Conservation (phyloP, 2,113 vertebrate genomes). For the Psittacula cyanocephala region DNA sequence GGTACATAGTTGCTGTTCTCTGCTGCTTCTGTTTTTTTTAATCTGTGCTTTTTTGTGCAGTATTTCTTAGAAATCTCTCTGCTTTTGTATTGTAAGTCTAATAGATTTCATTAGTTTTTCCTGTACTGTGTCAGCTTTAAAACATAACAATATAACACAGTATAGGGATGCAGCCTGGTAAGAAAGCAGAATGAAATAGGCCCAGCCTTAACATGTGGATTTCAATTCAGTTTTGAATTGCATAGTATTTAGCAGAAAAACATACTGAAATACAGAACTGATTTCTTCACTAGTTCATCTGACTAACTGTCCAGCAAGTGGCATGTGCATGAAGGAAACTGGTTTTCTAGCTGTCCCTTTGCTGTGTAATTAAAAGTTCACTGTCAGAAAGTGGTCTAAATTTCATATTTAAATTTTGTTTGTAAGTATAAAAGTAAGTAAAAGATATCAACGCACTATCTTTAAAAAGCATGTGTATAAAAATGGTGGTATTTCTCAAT, state of each 20-base stretch:
- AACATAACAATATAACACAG: background rate
- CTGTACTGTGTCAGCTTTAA: conserved; percentile 35
- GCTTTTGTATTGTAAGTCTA: conserved; percentile 27
- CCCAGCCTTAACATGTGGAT: background rate
- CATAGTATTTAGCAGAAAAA: background rate
- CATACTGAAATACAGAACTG: background rate
- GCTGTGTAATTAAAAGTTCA: conserved; percentile 3
- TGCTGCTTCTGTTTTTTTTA: conserved; percentile 21
- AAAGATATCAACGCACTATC: background rate
- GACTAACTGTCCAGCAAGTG: background rate
- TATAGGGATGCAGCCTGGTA: background rate
- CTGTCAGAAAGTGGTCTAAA: background rate
- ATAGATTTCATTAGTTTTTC: conserved; percentile 55
- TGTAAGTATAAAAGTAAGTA: background rate
- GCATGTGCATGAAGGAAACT: background rate
- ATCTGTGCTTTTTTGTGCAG: conserved; percentile 35
- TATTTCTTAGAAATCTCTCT: conserved; percentile 52
- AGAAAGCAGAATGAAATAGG: background rate
- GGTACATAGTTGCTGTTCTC: conserved; percentile 11
- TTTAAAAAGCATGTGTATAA: background rate
- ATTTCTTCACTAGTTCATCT: background rate
- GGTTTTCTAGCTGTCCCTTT: background rate
- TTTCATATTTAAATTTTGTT: background rate
- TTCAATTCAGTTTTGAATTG: background rate
- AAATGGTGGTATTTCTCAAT: background rate